Conservation (phyloP, 53 echinoderm and acorn worm genomes). For the Luidia sarsii region DNA sequence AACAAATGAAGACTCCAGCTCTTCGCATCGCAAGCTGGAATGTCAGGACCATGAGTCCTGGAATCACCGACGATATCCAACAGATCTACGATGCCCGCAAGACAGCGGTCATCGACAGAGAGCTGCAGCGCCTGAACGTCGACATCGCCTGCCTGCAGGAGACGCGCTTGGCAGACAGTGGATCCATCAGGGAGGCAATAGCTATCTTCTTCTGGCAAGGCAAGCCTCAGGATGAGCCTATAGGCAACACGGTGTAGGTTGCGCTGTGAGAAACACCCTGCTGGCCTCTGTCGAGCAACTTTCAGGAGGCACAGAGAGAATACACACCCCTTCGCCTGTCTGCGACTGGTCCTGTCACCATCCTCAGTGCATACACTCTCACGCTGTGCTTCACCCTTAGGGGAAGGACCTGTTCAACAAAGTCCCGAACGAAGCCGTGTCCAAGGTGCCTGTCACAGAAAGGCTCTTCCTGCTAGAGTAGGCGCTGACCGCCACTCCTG, state of each 20-base stretch:
- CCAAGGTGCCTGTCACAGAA: background rate
- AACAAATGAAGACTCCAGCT: constrained; percentile 22
- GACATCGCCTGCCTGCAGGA: constrained; percentile 31
- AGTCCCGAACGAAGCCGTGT: background rate
- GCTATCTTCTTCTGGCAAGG: constrained; percentile 13
- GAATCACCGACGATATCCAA: constrained; percentile 11
- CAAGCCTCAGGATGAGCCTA: background rate
- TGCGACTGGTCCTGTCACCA: constrained; percentile 13
- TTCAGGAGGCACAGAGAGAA: constrained; percentile 16
- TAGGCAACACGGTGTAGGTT: constrained; percentile 13
- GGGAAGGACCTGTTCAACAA: constrained; percentile 34
- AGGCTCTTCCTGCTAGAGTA: constrained; percentile 5
- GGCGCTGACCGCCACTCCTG: constrained; percentile 11
- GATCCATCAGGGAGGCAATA: background rate
- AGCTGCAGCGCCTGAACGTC: constrained; percentile 34
- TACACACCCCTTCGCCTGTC: background rate
- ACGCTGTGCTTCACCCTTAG: background rate
- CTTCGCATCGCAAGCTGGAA: constrained; percentile 35
- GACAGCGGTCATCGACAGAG: constrained; percentile 29
- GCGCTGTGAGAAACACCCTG: background rate
- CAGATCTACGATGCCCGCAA: constrained; percentile 7
- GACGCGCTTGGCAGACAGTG: background rate
- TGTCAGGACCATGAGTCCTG: constrained; percentile 37
- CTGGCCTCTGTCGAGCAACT: background rate
- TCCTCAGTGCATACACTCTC: background rate